Evolutionary conservation across 2,888 invertebrate species (phyloP), one percentile per base, ranked within the genome.

Genomic region (Octonoba sinensis): DNA sequence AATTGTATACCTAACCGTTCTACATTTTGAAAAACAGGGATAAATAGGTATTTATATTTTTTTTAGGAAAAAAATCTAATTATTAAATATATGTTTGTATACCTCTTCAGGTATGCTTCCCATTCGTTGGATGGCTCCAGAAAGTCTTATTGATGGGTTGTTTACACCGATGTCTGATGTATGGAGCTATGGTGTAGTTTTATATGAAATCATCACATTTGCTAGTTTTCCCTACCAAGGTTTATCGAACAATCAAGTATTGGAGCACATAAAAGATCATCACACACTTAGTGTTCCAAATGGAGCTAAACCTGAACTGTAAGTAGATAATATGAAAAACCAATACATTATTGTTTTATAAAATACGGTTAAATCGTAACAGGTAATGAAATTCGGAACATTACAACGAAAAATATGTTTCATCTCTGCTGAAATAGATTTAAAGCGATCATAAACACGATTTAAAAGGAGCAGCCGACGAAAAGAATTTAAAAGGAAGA

Each of bases 101-200:
- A 15, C 6, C 18, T 72, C 67, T 93, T 49, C 90, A 94, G 70
- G 91, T 89, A 96, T 95, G 70, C 91, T 96, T 87, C 96, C 97
- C 0, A 93, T 97, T 0, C 91, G 97, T 22, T 97, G 97, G 97
- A 96, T 97, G 96, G 93, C 96, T 0, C 95, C 96, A 0, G 97
- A 97, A 89, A 94, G 95, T 86, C 93, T 97, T 56, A 91, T 95
- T 84, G 96, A 95, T 87, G 96, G 95, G 27, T 92, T 95, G 62
- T 96, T 95, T 88, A 95, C 95, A 0, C 91, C 95, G 72, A 95
- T 96, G 89, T 95, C 95, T 1, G 97, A 97, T 88, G 93, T 96
- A 0, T 97, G 96, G 96, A 94, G 96, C 0, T 97, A 93, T 88
- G 97, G 96, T 0, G 94, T 97, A 2, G 93, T 96, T 11, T 90